Conservation (phyloP, 2,888 invertebrate genomes). For the Drosophila maculinotata region DNA sequence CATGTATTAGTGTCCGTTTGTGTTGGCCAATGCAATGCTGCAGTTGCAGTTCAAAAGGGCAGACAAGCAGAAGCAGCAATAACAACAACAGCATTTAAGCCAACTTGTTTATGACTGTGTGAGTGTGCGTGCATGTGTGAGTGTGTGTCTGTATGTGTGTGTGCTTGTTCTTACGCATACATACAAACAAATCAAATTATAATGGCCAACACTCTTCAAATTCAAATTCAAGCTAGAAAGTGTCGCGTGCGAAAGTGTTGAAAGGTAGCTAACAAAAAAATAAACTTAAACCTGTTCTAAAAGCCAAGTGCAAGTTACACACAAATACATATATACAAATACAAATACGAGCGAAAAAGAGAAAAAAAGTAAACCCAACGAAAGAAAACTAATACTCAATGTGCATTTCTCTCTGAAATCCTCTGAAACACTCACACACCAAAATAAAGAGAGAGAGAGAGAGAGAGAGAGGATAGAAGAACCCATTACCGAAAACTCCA, state of each 20-base stretch:
- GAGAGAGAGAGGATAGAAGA: slow-evolving; percentile 35
- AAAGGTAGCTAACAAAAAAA: slow-evolving; percentile 58
- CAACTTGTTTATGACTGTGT: slow-evolving; percentile 45
- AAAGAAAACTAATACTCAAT: slow-evolving; percentile 58
- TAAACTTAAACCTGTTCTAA: slow-evolving; percentile 74
- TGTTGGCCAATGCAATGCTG: slow-evolving; percentile 71
- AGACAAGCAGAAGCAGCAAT: slow-evolving; percentile 39
- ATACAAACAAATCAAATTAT: slow-evolving; percentile 53
- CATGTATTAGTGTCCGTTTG: slow-evolving; percentile 60
- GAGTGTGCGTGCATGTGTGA: slow-evolving; percentile 23
- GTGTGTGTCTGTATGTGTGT: slow-evolving; percentile 18
- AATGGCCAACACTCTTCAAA: slow-evolving; percentile 51
- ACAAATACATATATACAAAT: slow-evolving; percentile 23
- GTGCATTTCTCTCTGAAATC: no score
- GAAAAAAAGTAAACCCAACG: slow-evolving; percentile 52
- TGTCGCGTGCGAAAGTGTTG: slow-evolving; percentile 79
- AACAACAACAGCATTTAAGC: slow-evolving; percentile 61
- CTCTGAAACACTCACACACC: slow-evolving; percentile 21
- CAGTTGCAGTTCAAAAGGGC: slow-evolving; percentile 79
- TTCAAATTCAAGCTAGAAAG: slow-evolving; percentile 66
- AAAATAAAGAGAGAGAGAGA: no score
- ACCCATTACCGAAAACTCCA: slow-evolving; percentile 1
- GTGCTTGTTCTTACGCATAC: slow-evolving; percentile 47
- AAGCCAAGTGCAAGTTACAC: slow-evolving; percentile 69
- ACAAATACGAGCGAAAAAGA: slow-evolving; percentile 33